Evolutionary conservation across 2,113 vertebrate genomes (phyloP), one percentile per base, ranked within the genome.

Genomic region (Saccopteryx leptura): DNA sequence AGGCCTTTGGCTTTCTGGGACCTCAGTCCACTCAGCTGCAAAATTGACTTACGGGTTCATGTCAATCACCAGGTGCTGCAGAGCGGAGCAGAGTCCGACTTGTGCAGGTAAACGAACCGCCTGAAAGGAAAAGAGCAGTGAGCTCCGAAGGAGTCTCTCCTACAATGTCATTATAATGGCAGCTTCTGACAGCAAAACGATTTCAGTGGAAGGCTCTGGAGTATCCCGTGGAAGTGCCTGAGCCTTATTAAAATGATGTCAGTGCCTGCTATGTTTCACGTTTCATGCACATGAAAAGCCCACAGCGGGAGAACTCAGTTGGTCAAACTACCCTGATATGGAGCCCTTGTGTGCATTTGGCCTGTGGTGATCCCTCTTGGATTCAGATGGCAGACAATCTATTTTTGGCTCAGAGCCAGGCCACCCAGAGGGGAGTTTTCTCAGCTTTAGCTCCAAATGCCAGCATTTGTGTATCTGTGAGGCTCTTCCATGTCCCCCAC

Each of bases 11-110:
- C 97, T 98, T 97, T 93, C 98, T 94, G 97, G 95, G 97, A 96
- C 97, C 96, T 96, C 68, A 0, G 92, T 95, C 97, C 98, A 97
- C 87, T 98, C 97, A 97, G 94, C 97, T 98, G 98, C 97, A 98
- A 98, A 98, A 98, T 92, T 97, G 96, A 91, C 96, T 97, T 95
- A 92, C 15, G 3, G 88, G 94, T 86, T 84, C 56, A 17, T 82
- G 75, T 95, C 96, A 91, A 80, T 87, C 1, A 14, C 91, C 95
- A 88, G 95, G 75, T 0, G 0, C 94, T 74, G 46, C 93, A 18
- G 50, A 97, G 56, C 54, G 88, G 96, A 97, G 92, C 87, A 39
- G 90, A 78, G 91, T 76, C 91, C 19, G 3, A 72, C 33, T 85
- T 97, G 88, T 28, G 0, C 80, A 95, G 92, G 93, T 95, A 97